Evolutionary conservation across 2,113 vertebrate species (phyloP).

Genomic region (Reinhardtius hippoglossoides): DNA sequence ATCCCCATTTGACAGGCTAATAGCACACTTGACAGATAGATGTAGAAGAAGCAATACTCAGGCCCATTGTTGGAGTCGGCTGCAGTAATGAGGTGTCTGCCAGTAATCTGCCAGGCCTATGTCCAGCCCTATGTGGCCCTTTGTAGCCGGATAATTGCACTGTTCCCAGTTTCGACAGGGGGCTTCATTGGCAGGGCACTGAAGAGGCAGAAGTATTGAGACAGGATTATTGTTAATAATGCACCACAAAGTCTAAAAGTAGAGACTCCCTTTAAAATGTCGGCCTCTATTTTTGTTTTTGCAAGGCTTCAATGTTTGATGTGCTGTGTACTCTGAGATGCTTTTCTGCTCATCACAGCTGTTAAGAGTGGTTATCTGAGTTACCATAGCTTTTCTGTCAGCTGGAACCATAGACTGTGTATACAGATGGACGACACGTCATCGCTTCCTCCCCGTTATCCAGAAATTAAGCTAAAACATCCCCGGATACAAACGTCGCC

Average conservation of each 20-base stretch:
- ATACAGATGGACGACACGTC: too few relatives aligned
- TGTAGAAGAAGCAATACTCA: slow-evolving; percentile 70
- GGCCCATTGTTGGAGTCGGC: slow-evolving; percentile 77
- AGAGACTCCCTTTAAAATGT: background rate
- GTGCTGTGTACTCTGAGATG: background rate
- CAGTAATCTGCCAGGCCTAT: slow-evolving; percentile 75
- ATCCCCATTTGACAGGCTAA: slow-evolving; percentile 81
- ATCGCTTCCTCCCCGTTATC: too few relatives aligned
- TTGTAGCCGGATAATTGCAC: slow-evolving; percentile 77
- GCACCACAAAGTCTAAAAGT: slow-evolving; percentile 20
- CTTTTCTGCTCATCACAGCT: background rate
- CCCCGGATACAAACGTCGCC: too few relatives aligned
- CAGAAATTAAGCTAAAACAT: too few relatives aligned
- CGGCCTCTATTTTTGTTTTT: background rate
- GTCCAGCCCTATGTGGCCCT: slow-evolving; percentile 63
- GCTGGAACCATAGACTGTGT: too few relatives aligned
- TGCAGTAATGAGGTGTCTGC: slow-evolving; percentile 82
- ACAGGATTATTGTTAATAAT: slow-evolving; percentile 42
- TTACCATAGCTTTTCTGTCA: background rate
- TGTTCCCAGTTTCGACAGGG: slow-evolving; percentile 50
- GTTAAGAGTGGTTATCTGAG: background rate
- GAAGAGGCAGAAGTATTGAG: slow-evolving; percentile 39
- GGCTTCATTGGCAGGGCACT: slow-evolving; percentile 29
- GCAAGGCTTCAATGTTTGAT: background rate
- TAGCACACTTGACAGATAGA: slow-evolving; percentile 82